Percentiles rank a stretch among this genome's conserved stretches.
These are phyloP conservation scores for Hafferia zeledoni DNA, from an alignment of 2,797 vertebrate genomes.

Conservation along the genomic window DNA sequence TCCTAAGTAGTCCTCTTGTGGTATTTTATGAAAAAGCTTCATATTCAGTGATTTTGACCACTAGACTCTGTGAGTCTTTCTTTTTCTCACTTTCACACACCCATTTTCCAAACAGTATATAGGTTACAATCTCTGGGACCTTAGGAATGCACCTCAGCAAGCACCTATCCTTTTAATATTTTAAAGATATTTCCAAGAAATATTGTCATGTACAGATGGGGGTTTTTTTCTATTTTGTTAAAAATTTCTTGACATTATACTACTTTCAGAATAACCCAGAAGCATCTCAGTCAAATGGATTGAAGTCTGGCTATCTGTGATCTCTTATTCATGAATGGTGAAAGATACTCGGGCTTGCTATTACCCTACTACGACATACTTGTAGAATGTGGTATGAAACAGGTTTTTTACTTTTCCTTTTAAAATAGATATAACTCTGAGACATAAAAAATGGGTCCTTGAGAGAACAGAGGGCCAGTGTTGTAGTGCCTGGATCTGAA, in stretches of 20 bases:
- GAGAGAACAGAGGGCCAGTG: not conserved
- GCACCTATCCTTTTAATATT: not conserved
- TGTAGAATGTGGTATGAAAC: not conserved
- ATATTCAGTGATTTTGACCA: not conserved
- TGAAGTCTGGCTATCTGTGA: not conserved
- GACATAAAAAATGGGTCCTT: not conserved
- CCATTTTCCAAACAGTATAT: not conserved
- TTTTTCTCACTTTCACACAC: not conserved
- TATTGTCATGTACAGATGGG: not conserved
- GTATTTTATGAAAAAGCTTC: not conserved
- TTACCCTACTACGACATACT: not conserved
- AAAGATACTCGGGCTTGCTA: not conserved
- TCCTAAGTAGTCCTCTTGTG: not conserved
- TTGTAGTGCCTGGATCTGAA: not conserved
- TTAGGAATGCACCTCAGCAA: not conserved
- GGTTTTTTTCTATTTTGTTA: not conserved
- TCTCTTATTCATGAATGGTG: not conserved
- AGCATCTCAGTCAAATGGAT: not conserved
- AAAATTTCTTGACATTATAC: not conserved
- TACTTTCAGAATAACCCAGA: not conserved
- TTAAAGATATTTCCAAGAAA: not conserved
- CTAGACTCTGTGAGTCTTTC: too few species aligned
- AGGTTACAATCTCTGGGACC: not conserved
- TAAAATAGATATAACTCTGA: not conserved
- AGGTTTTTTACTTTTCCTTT: fast-evolving